Base-by-base conservation (phyloP, 2,888 invertebrate genomes). In the Ophioninae sp. region DNA sequence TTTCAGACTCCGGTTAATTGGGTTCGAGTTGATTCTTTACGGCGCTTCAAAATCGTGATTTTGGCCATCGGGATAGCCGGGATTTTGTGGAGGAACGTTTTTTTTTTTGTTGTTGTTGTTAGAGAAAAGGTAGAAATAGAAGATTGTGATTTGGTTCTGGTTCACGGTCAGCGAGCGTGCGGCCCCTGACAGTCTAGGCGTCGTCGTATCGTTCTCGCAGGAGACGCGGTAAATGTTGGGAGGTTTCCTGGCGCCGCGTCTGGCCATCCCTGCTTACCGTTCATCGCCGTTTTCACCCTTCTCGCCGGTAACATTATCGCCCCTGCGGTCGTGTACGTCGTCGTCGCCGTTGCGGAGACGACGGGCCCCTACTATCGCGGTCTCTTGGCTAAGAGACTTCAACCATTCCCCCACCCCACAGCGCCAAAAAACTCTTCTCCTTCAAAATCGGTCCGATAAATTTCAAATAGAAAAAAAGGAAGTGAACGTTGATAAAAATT, bases 101-200 rank as follows among this genome's bases (percentile, higher is more conserved):
- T 30, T 30, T 30, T 30, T 44, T 8, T 44, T 50, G 13, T 13
- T 50, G 17, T 50, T 50, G 17, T 50, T 13, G 6, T 50, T 50
- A 50, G 5, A 50, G 13, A 50, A 6, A 50, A 13, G 13, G 2
- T 17, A 50, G n/a, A 7, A 13, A 69, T 0, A 64, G 61, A 68
- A 68, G 50, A 44, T 67, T 21, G 65, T 68, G 78, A 21, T 65
- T 41, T 59, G 80, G 75, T 86, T 83, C 85, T 86, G 88, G 89
- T 91, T 90, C 90, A 91, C 90, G 91, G 90, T 91, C 90, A 91
- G 88, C 87, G 89, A 89, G 90, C 90, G 90, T 90, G 91, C 86
- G 89, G 91, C 88, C 90, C 91, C 91, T 87, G 86, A 85, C 81
- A 89, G 91, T 90, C 91, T 90, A 86, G 91, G 88, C 90, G 90